Evolutionary conservation across 2,113 vertebrate genomes (phyloP), one percentile per base, ranked within the genome.

Genomic region (Chaetops frenatus): DNA sequence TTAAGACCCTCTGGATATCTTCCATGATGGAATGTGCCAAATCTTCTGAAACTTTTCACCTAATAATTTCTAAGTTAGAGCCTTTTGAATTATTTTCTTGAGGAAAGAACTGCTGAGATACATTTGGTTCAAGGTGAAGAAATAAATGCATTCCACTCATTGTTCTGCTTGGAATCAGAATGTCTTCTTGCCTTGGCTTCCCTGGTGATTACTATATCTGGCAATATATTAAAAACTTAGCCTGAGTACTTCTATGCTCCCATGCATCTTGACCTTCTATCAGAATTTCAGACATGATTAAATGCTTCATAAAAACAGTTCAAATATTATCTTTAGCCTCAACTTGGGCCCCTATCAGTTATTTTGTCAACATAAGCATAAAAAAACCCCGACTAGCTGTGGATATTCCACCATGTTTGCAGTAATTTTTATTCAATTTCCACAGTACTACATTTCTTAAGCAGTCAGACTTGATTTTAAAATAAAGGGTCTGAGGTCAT

Each of bases 241-340:
- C 44, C 78, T 83, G 35, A 80, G 44, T 72, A 73, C 9, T 69
- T 95, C 50, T 62, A 18, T 70, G 11, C 38, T 92, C 35, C 42
- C 9, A 25, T 92, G 58, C 47, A 77, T 88, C 31, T 54, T 90
- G 81, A 93, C 90, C 81, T 90, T 94, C 87, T 83, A 60, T 62
- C 60, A 83, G 38, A 88, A 88, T 65, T 94, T 90, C 79, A 96
- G 67, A 90, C 35, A 88, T 88, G 95, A 93, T 96, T 90, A 94
- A 94, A 92, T 74, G 22, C 38, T 86, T 81, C 56, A 83, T 67
- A 78, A 91, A 96, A 94, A 91, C 28, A 73, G 90, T 48, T 61
- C 81, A 94, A 86, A 94, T 93, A 77, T 82, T 94, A 70, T 85
- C 66, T 91, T 90, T 87, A 86, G 54, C 29, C 38, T 91, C 84